A percentile compares a stretch with the other conserved stretches of the same genome.
phyloP scores from a whole-genome alignment of 1,140 invertebrate genomes.

The Cyrtorhinus lividipennis region DNA sequence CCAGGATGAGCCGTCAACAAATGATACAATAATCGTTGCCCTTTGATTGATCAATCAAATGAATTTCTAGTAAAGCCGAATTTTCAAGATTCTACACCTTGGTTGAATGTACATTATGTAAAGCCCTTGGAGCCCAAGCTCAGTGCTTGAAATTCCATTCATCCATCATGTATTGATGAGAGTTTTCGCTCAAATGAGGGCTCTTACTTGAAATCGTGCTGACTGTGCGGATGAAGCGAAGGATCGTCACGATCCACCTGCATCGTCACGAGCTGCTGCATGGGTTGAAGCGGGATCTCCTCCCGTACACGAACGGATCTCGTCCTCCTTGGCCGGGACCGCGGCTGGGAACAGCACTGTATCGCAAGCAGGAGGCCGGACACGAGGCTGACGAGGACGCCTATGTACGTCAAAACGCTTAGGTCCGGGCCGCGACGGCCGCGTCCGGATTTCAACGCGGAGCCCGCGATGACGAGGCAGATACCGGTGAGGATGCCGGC shows the following conservation, averaged over 20 bases:
- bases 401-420: conserved; percentile 45
- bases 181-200: not conserved
- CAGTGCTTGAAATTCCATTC: too few relatives aligned
- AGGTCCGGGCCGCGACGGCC: conserved; percentile 32
- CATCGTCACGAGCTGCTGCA: not conserved
- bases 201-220: not conserved
- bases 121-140: too few relatives aligned
- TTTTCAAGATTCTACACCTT: too few relatives aligned
- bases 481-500: conserved; percentile 42
- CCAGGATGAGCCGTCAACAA: too few relatives aligned
- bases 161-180: not conserved
- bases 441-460: conserved; percentile 39
- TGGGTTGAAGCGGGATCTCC: not conserved
- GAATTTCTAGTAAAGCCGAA: too few relatives aligned
- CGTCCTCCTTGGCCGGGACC: not conserved
- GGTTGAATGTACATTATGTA: too few relatives aligned
- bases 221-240: not conserved
- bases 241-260: not conserved
- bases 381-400: conserved; percentile 39
- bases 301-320: too few relatives aligned
- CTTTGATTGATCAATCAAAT: too few relatives aligned
- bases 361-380: conserved; percentile 38
- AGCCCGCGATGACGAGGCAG: conserved; percentile 41
- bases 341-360: conserved; percentile 39
- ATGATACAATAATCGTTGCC: too few relatives aligned